Evolutionary conservation across 2,888 invertebrate species (phyloP).

Genomic region (Spodoptera exigua): DNA sequence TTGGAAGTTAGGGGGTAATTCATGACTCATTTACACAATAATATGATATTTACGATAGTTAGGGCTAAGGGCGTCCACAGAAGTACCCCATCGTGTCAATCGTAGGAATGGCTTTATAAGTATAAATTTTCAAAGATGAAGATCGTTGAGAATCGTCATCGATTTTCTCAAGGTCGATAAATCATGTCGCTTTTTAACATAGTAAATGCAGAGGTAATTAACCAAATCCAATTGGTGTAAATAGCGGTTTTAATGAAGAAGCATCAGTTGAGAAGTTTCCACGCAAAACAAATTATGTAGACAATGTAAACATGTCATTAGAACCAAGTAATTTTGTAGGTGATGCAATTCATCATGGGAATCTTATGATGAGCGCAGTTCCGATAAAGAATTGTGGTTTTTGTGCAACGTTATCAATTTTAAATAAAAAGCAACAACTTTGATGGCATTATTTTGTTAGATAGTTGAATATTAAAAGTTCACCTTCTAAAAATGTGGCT

Average conservation of each 20-base stretch:
- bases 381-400: conserved; percentile 19
- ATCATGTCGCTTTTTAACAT: background rate
- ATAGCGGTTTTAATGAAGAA: conserved; percentile 19
- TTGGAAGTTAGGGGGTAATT: too few species aligned
- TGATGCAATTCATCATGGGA: conserved; percentile 51
- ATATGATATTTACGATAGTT: too few species aligned
- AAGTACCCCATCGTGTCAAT: too few species aligned
- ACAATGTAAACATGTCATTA: conserved; percentile 47
- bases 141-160: too few species aligned
- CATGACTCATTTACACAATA: too few species aligned
- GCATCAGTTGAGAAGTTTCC: conserved; percentile 32
- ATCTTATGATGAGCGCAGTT: conserved; percentile 29
- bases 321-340: conserved; percentile 29
- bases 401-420: conserved; percentile 20
- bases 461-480: background rate
- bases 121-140: too few species aligned
- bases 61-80: too few species aligned
- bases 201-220: conserved; percentile 6
- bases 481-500: background rate
- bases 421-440: conserved; percentile 29
- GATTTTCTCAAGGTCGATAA: too few species aligned
- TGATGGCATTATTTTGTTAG: conserved; percentile 1
- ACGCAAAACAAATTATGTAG: conserved; percentile 34
- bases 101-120: too few species aligned
- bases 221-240: background rate